Base-by-base conservation (phyloP, 2,113 vertebrate species). In the Dolichotis patagonum region DNA sequence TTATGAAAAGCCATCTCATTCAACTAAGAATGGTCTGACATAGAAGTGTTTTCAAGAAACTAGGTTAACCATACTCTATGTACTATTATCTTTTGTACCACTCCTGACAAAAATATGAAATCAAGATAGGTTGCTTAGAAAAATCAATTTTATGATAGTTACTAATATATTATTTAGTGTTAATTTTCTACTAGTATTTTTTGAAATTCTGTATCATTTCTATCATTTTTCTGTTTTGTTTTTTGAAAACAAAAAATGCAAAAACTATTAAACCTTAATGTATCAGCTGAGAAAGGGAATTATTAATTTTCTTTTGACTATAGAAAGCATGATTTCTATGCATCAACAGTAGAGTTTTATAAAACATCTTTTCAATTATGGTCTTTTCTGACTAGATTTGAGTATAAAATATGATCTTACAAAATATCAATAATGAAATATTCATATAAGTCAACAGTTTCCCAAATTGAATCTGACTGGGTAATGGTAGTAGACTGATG, bases 381-480 rank as follows among this genome's bases (percentile, higher is more conserved):
- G 7, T 89, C 65, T 90, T 97, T 98, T 95, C 93, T 95, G 87
- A 97, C 30, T 69, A 94, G 71, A 84, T 83, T 78, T 77, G 54
- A 88, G 85, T 95, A 88, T 97, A 97, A 98, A 98, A 98, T 93
- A 96, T 32, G 49, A 98, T 94, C 84, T 84, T 92, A 94, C 11
- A 94, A 94, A 93, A 97, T 14, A 96, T 96, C 96, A 96, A 96
- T 97, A 98, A 97, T 83, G 96, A 97, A 97, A 95, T 96, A 97
- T 94, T 97, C 97, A 96, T 93, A 85, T 94, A 89, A 97, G 95
- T 95, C 92, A 94, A 96, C 95, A 97, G 96, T 98, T 96, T 97
- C 90, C 30, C 62, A 98, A 98, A 98, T 97, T 97, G 93, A 97
- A 98, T 97, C 75, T 98, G 96, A 98, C 94, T 97, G 83, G 96